Evolutionary conservation across 2,888 invertebrate species (phyloP).

Genomic region (Trileptium ribeirensis): DNA sequence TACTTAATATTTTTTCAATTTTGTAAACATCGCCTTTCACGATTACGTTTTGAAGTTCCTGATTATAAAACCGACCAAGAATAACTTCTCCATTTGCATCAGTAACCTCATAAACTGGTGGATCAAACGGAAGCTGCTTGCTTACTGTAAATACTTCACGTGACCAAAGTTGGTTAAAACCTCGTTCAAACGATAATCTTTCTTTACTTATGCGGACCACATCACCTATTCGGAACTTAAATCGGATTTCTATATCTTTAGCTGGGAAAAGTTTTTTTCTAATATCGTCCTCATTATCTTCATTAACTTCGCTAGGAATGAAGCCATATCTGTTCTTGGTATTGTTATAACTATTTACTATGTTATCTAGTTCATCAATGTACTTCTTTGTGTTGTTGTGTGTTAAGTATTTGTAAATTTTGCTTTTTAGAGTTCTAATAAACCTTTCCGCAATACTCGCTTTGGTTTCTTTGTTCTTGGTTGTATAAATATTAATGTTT

Average conservation of each 20-base stretch:
- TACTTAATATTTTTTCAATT: neutral
- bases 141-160: neutral
- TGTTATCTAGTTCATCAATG: neutral
- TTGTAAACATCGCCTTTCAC: neutral
- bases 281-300: neutral
- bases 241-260: neutral
- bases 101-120: neutral
- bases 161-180: neutral
- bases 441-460: neutral
- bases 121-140: neutral
- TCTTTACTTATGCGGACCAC: neutral
- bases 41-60: neutral
- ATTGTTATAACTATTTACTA: conserved; percentile 9
- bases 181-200: conserved; percentile 5
- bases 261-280: neutral
- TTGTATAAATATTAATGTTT: neutral
- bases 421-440: neutral
- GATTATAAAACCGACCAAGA: neutral
- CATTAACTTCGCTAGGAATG: neutral
- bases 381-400: conserved; percentile 8
- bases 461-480: neutral
- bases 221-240: conserved; percentile 14
- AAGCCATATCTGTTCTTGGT: neutral
- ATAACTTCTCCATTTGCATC: neutral
- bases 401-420: conserved; percentile 6